Evolutionary conservation across 2,888 invertebrate species (phyloP).

Genomic region (Netelia virgata): DNA sequence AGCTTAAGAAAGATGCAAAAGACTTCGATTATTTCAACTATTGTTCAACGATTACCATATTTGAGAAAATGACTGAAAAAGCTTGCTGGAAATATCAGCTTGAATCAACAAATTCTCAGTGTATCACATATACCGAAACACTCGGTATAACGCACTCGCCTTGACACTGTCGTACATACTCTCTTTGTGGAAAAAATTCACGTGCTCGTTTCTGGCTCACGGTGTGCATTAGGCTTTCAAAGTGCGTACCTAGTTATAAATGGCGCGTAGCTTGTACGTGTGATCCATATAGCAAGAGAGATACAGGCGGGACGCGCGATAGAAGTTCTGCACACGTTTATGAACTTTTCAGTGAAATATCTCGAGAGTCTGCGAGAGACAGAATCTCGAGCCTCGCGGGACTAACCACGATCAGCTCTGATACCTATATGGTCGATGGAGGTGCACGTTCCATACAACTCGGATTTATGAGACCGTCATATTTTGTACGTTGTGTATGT

Average conservation of each 20-base stretch:
- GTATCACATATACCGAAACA: neutral
- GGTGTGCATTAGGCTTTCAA: conserved; percentile 18
- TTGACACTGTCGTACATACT: neutral
- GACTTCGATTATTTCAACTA: too few relatives aligned
- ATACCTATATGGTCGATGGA: conserved; percentile 75
- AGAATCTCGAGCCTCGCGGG: conserved; percentile 29
- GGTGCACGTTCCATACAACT: conserved; percentile 84
- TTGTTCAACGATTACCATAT: too few relatives aligned
- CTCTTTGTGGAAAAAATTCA: neutral
- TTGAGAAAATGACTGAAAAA: too few relatives aligned
- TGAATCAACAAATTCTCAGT: too few relatives aligned
- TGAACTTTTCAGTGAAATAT: conserved; percentile 35
- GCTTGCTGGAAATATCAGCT: too few relatives aligned
- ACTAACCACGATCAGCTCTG: conserved; percentile 55
- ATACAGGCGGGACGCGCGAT: conserved; percentile 2
- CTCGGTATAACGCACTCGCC: neutral
- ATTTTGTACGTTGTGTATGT: conserved; percentile 87
- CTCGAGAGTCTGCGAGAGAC: conserved; percentile 23
- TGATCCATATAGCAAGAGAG: neutral
- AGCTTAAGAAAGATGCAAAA: too few relatives aligned
- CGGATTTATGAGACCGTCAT: conserved; percentile 87
- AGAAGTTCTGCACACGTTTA: conserved; percentile 27
- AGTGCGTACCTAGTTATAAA: conserved; percentile 26
- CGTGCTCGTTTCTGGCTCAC: neutral
- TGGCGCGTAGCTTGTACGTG: conserved; percentile 14